These are phyloP conservation scores for Cyclina sinensis DNA, from an alignment of 1,140 invertebrate species.

Conservation along the genomic window DNA sequence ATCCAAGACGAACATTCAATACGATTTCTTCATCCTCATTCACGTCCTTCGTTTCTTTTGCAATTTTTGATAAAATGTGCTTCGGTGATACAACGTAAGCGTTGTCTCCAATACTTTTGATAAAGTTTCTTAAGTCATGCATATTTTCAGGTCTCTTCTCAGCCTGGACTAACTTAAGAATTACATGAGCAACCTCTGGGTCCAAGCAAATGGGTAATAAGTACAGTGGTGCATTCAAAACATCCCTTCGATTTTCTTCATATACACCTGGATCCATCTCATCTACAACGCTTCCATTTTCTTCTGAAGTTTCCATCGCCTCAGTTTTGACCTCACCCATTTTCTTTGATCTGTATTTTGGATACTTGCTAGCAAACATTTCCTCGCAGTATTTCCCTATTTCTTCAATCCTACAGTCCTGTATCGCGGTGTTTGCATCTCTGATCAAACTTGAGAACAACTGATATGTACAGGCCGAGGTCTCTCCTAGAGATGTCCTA, in stretches of 20 bases:
- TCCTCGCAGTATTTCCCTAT: slow-evolving; percentile 7
- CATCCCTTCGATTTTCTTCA: neutral
- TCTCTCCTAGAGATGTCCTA: neutral
- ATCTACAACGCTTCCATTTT: neutral
- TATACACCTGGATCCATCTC: neutral
- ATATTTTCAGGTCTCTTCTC: neutral
- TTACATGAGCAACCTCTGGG: slow-evolving; percentile 7
- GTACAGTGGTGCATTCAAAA: neutral
- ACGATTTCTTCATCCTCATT: neutral
- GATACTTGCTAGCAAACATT: neutral
- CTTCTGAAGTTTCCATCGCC: neutral
- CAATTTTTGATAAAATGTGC: neutral
- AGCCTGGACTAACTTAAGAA: neutral
- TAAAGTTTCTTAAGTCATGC: neutral
- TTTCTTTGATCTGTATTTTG: neutral
- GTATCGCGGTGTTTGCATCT: neutral
- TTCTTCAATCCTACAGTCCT: neutral
- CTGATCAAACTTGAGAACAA: neutral
- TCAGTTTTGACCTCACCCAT: neutral
- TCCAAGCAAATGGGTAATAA: slow-evolving; percentile 6
- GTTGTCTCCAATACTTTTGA: neutral
- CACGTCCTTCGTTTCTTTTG: too few relatives aligned
- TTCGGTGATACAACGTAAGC: slow-evolving; percentile 2
- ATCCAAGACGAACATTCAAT: neutral
- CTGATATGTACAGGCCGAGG: neutral